phyloP scores from a whole-genome alignment of 2,113 vertebrate species.

The Pelobates fuscus region DNA sequence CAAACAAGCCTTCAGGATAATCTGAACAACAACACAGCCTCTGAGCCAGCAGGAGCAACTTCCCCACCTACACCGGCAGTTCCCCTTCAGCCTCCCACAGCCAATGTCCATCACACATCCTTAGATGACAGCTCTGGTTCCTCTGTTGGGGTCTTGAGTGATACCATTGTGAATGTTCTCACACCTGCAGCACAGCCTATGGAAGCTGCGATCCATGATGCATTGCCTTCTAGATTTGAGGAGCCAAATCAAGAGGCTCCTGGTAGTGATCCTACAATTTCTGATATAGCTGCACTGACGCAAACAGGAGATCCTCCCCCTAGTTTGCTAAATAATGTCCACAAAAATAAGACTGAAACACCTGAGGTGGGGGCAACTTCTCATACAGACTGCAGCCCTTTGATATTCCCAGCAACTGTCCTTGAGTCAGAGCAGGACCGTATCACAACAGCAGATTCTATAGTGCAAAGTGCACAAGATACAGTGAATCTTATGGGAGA shows the following conservation, averaged over 20 bases:
- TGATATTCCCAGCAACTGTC: slow-evolving; percentile 1
- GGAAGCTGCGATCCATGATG: slow-evolving; percentile 2
- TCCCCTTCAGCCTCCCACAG: slow-evolving; percentile 5
- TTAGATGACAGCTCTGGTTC: background rate
- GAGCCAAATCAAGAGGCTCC: background rate
- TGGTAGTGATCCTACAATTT: background rate
- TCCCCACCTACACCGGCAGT: background rate
- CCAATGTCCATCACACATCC: slow-evolving; percentile 31
- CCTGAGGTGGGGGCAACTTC: background rate
- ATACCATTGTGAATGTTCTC: background rate
- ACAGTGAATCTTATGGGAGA: slow-evolving; percentile 6
- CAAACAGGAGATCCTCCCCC: slow-evolving; percentile 43
- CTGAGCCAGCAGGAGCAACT: slow-evolving; percentile 29
- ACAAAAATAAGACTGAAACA: slow-evolving; percentile 9
- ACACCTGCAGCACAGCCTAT: background rate
- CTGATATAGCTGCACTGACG: slow-evolving; percentile 11
- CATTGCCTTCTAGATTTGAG: background rate
- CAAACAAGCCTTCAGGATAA: slow-evolving; percentile 89
- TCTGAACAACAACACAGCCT: slow-evolving; percentile 87
- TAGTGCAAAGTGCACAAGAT: slow-evolving; percentile 3
- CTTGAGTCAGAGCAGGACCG: slow-evolving; percentile 5
- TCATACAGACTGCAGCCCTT: slow-evolving; percentile 15
- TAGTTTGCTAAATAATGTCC: background rate
- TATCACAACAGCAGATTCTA: background rate
- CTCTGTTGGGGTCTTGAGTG: background rate